Base-by-base conservation (phyloP, 2,797 vertebrate species). In the Adelosebastes latens region DNA sequence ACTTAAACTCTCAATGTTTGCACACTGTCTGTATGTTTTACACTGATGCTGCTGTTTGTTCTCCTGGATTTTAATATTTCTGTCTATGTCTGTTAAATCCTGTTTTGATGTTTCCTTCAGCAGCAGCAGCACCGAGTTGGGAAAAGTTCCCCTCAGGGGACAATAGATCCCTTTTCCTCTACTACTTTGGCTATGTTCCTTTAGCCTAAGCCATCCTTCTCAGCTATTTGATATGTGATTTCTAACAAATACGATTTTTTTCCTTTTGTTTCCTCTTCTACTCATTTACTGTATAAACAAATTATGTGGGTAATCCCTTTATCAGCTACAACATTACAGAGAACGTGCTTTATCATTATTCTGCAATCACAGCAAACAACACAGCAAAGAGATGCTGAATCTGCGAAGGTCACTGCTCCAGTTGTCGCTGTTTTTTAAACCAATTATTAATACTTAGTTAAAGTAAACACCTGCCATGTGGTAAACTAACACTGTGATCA, bases 71-170 rank as follows among this genome's bases (percentile, higher is more conserved):
- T 66, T 6, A 52, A 66, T 18, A 55, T 59, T 59, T 67, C 29
- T 29, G 65, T 72, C 29, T 42, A 9, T 34, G 8, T 52, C n/a
- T 74, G 61, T 53, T 75, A 59, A 70, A 72, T 75, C 31, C 34
- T 22, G 36, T 67, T 71, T 74, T 66, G 42, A 74, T 60, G 56
- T 77, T 64, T 64, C 14, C 66, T 72, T 69, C 29, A 68, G 34
- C 16, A 36, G 65, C 36, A 71, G 66, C 56, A 60, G 49, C 56
- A 61, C 22, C 0, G 1, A 52, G 31, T 78, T 59, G 16, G 25
- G 20, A 69, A 64, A 58, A 24, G 25, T 39, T 58, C 12, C 75
- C 69, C 34, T 65, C 1, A 6, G 75, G 67, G 70, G 42, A 65
- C 22, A 58, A 42, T 11, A 22, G 34, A 75, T 67, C 25, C 62